A percentile compares a stretch with the other conserved stretches of the same genome.
Conservation (phyloP, 2,797 vertebrate species). For the Austrolebias charrua region DNA sequence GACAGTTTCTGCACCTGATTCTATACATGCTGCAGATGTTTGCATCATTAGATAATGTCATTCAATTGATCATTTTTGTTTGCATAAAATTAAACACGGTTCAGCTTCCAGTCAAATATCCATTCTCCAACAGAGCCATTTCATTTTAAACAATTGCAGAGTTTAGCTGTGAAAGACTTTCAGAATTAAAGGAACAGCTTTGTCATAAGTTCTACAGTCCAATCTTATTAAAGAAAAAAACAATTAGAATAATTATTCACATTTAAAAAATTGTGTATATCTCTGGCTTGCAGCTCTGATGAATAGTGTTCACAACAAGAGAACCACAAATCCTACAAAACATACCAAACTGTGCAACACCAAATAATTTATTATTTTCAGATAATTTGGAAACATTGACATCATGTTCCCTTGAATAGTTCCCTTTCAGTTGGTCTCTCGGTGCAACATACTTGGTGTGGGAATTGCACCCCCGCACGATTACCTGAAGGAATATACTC, state of each 20-base stretch:
- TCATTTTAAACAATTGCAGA: not conserved
- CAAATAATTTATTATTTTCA: too few relatives aligned
- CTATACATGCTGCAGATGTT: slow-evolving; percentile 34
- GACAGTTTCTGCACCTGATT: slow-evolving; percentile 50
- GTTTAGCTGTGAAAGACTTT: slow-evolving; percentile 12
- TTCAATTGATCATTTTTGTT: slow-evolving; percentile 7
- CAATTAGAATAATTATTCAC: not conserved
- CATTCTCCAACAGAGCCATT: too few relatives aligned
- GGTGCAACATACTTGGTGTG: too few relatives aligned
- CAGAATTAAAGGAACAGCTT: slow-evolving; percentile 7
- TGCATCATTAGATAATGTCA: slow-evolving; percentile 41
- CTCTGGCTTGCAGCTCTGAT: not conserved
- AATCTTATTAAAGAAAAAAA: too few relatives aligned
- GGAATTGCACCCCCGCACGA: too few relatives aligned
- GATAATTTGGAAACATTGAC: too few relatives aligned
- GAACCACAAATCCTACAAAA: not conserved
- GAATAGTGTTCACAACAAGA: not conserved
- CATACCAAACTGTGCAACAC: not conserved
- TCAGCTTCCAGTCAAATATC: not conserved
- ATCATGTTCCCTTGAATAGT: too few relatives aligned
- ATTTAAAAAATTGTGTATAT: not conserved
- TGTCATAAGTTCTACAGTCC: slow-evolving; percentile 14
- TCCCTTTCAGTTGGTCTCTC: too few relatives aligned
- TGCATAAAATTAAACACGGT: slow-evolving; percentile 13
- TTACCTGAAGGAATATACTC: too few relatives aligned